Evolutionary conservation across 1,140 invertebrate species (phyloP).

Genomic region (Drosophila teissieri): DNA sequence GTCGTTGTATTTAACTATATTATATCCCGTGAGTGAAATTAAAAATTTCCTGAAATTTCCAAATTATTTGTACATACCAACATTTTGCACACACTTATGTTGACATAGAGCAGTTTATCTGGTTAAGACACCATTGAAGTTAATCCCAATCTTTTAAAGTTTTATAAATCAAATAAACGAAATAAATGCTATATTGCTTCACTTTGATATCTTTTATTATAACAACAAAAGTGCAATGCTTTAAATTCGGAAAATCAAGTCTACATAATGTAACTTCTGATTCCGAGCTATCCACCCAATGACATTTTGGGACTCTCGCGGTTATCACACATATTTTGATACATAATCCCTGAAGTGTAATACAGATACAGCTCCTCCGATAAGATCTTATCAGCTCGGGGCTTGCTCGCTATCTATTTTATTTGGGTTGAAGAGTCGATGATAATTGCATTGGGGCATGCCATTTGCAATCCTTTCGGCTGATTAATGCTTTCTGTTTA

Average conservation of each 20-base stretch:
- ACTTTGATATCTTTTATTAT: too few relatives aligned
- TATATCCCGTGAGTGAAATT: too few relatives aligned
- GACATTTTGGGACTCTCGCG: background rate
- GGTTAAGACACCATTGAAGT: too few relatives aligned
- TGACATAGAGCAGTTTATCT: too few relatives aligned
- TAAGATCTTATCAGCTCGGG: constrained; percentile 30
- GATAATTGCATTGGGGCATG: constrained; percentile 29
- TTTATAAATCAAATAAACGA: too few relatives aligned
- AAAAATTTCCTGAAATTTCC: too few relatives aligned
- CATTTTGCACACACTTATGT: too few relatives aligned
- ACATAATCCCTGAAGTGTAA: background rate
- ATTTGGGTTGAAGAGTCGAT: constrained; percentile 10
- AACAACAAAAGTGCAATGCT: background rate
- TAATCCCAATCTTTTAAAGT: too few relatives aligned
- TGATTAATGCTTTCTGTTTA: constrained; percentile 12
- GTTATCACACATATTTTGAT: background rate
- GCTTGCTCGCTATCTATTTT: constrained; percentile 12
- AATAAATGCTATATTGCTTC: too few relatives aligned
- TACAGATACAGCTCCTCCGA: background rate
- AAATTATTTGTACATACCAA: too few relatives aligned
- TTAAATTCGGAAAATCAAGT: background rate
- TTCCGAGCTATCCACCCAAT: background rate
- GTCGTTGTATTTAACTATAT: too few relatives aligned
- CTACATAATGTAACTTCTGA: background rate
- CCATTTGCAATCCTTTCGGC: constrained; percentile 38